Evolutionary conservation across 1,140 invertebrate genomes (phyloP), one percentile per base, ranked within the genome.

Genomic region (Aphaenogaster ashmeadi): DNA sequence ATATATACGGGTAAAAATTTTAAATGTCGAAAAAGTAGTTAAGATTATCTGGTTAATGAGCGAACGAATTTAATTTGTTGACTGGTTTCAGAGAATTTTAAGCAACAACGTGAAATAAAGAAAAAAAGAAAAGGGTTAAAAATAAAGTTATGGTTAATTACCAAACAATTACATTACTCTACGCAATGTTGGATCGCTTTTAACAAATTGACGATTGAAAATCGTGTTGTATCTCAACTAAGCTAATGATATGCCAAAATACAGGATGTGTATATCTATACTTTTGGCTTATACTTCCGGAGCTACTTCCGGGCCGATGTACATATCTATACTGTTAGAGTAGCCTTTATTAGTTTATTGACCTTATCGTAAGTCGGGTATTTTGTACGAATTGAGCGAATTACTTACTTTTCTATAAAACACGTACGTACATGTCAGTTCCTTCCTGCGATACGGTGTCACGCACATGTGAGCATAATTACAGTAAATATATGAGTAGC

Each of bases 361-460:
- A 50, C 64, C 47, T 81, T 38, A 18, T 0, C 47, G 1, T 80
- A 33, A 79, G 3, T 81, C 47, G n/a, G 54, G 11, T 47, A 58
- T 38, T 69, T 69, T 69, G 13, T 69, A 50, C 21, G 21, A 44
- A 71, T 54, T 21, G 13, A 80, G 7, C 33, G 33, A 27, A 27
- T 27, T 27, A 27, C 27, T 80, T 54, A 83, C 15, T 44, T 74
- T 60, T 36, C n/a, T 58, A 36, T 47, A 74, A 83, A 83, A 74
- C 2, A 21, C 38, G 38, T 67, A 44, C 41, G 41, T n/a, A 21
- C 50, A 27, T 27, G 41, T 79, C n/a, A 1, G 15, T 60, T 58
- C 6, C 18, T 13, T 58, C 18, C 52, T 18, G 64, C 64, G 38
- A 72, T 41, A 56, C 47, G 27, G 4, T 33, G 38, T 60, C 38